Conservation (phyloP, 1,140 invertebrate genomes). For the Pseudomyrmex cubaensis region DNA sequence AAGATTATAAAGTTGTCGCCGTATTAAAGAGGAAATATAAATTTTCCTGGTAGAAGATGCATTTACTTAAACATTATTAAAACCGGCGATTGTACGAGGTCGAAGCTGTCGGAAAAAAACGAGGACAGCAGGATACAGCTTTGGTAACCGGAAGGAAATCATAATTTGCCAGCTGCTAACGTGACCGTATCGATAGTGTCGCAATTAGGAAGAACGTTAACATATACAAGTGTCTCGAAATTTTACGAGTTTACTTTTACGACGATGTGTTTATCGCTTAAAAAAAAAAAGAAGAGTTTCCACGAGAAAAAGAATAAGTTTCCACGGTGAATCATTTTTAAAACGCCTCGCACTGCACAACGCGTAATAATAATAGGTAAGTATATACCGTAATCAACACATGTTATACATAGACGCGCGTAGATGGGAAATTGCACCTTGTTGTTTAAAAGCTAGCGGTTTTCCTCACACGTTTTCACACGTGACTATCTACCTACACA, state of each 20-base stretch:
- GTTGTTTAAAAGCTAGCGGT: slow-evolving; percentile 48
- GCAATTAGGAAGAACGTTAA: background rate
- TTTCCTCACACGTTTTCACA: slow-evolving; percentile 19
- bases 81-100: background rate
- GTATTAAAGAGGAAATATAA: too few species aligned
- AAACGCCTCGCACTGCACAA: slow-evolving; percentile 7
- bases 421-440: slow-evolving; percentile 32
- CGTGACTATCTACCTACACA: background rate
- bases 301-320: background rate
- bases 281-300: background rate
- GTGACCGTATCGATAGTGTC: slow-evolving; percentile 4
- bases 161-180: background rate
- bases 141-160: slow-evolving; percentile 34
- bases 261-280: slow-evolving; percentile 13
- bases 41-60: too few species aligned
- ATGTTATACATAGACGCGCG: background rate
- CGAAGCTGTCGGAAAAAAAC: background rate
- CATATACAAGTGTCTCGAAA: slow-evolving; percentile 13
- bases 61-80: background rate
- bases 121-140: background rate
- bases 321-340: slow-evolving; percentile 12
- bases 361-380: slow-evolving; percentile 30
- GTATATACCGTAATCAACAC: slow-evolving; percentile 28
- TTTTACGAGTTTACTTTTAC: background rate
- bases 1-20: too few species aligned